A percentile compares a stretch with the other conserved stretches of the same genome.
Conservation (phyloP, 2,888 invertebrate genomes). For the Callosobruchus maculatus region DNA sequence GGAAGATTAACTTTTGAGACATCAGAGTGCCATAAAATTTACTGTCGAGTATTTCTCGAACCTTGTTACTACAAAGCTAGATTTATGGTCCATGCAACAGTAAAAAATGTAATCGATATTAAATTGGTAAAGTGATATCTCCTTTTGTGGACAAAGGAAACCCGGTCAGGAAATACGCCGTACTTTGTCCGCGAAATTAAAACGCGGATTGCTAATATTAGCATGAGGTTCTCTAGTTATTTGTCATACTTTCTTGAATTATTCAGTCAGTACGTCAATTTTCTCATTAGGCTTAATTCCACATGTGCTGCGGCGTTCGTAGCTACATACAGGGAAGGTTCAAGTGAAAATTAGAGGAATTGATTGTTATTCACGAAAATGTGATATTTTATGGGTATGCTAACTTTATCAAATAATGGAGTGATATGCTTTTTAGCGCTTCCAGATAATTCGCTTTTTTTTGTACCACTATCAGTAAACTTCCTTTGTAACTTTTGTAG, state of each 20-base stretch:
- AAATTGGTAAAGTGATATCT: no score
- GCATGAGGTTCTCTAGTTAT: neutral
- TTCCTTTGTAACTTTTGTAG: no score
- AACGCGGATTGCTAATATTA: neutral
- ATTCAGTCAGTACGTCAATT: neutral
- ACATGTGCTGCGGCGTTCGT: neutral
- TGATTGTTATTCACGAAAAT: neutral
- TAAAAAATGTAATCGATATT: no score
- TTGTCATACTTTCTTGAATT: neutral
- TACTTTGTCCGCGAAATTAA: neutral
- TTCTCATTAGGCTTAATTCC: neutral
- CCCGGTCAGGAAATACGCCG: neutral
- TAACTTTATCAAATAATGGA: neutral
- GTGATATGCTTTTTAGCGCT: neutral
- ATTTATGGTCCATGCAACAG: no score
- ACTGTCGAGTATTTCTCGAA: no score
- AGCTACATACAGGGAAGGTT: neutral
- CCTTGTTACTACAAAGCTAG: no score
- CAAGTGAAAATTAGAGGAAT: neutral
- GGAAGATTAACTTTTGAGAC: no score
- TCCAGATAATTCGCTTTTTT: neutral
- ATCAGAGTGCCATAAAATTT: no score
- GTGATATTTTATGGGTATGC: no score
- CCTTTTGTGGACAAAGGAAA: neutral
- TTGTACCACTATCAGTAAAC: no score